These are phyloP conservation scores for Subacronicta megacephala DNA, from an alignment of 2,888 invertebrate species.

Conservation along the genomic window DNA sequence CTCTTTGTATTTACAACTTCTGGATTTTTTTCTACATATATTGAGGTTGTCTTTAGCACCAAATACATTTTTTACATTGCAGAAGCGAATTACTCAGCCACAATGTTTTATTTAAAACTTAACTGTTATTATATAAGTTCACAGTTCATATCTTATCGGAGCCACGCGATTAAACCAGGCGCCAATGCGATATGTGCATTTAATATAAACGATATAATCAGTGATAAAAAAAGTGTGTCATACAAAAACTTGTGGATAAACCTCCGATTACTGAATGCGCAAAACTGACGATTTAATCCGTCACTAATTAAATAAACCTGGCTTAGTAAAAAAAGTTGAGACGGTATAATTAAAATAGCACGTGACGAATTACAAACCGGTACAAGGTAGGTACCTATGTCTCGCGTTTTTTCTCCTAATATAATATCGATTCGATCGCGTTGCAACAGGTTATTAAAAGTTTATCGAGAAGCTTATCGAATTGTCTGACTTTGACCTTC, in stretches of 20 bases:
- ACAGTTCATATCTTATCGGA: constrained; percentile 12
- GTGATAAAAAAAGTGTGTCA: too few species aligned
- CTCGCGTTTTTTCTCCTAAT: constrained; percentile 35
- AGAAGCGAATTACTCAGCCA: too few species aligned
- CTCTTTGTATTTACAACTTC: too few species aligned
- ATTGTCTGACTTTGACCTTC: constrained; percentile 46
- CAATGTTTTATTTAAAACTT: too few species aligned
- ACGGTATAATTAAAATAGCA: constrained; percentile 19
- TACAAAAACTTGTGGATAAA: too few species aligned
- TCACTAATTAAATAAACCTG: neutral
- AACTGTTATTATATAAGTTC: too few species aligned
- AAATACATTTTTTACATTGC: too few species aligned
- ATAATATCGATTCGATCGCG: constrained; percentile 20
- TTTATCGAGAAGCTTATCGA: constrained; percentile 46
- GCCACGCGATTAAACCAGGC: constrained; percentile 26
- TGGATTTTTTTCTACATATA: too few species aligned
- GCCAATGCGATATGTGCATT: constrained; percentile 12
- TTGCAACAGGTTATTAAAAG: constrained; percentile 37
- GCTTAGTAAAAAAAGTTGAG: neutral
- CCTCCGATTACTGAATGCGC: too few species aligned
- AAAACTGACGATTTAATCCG: too few species aligned
- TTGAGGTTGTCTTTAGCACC: too few species aligned
- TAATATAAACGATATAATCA: neutral
- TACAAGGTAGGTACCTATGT: constrained; percentile 33
- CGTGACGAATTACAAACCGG: constrained; percentile 29